Conservation (phyloP, 2,888 invertebrate species). For the Oligia strigilis region DNA sequence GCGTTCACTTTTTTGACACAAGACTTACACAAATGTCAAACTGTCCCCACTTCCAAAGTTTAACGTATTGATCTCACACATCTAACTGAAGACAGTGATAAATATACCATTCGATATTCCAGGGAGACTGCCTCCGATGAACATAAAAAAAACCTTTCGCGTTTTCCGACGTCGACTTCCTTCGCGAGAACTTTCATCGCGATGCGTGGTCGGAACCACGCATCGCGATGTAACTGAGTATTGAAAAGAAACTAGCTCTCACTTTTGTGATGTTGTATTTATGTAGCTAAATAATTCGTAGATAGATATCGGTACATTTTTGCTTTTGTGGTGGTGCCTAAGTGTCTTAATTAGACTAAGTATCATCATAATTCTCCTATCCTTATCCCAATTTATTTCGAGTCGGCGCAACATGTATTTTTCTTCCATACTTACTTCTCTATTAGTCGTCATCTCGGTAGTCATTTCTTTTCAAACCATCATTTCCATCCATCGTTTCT, state of each 20-base stretch:
- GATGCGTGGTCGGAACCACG: slow-evolving; percentile 23
- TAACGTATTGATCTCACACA: slow-evolving; percentile 22
- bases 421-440: too few relatives aligned
- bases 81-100: slow-evolving; percentile 38
- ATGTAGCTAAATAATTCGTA: background rate
- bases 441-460: too few relatives aligned
- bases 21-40: background rate
- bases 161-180: slow-evolving; percentile 23
- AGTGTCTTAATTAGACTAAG: background rate
- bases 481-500: too few relatives aligned
- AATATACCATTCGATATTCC: slow-evolving; percentile 54
- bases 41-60: slow-evolving; percentile 17
- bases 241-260: slow-evolving; percentile 28
- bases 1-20: too few relatives aligned
- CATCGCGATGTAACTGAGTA: slow-evolving; percentile 3
- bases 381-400: too few relatives aligned
- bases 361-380: background rate
- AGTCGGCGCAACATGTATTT: too few relatives aligned
- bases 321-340: background rate
- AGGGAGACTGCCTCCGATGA: slow-evolving; percentile 34
- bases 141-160: slow-evolving; percentile 35
- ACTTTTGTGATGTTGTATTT: slow-evolving; percentile 11
- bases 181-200: slow-evolving; percentile 31
- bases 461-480: too few relatives aligned
- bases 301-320: background rate